A percentile compares a stretch with the other conserved stretches of the same genome.
Evolutionary conservation across 1,140 invertebrate species (phyloP).

Genomic region (Drosophila insularis): DNA sequence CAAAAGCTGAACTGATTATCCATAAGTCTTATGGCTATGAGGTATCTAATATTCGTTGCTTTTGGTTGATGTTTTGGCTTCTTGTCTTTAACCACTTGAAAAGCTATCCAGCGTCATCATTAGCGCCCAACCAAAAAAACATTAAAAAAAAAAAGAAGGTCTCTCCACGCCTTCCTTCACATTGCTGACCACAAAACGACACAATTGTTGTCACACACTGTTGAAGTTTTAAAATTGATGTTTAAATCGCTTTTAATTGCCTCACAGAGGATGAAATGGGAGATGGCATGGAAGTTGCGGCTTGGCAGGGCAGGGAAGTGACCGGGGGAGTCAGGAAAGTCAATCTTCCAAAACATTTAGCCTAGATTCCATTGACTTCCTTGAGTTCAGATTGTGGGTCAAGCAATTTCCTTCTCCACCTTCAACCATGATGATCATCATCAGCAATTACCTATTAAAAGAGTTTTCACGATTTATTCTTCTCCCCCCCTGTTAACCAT

Average conservation of each 20-base stretch:
- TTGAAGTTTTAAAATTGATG: conserved; percentile 7
- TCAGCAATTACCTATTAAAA: conserved; percentile 66
- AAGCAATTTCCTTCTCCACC: conserved; percentile 63
- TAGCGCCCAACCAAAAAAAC: conserved; percentile 49
- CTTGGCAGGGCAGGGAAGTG: neutral
- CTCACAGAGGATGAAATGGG: conserved; percentile 15
- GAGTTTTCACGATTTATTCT: conserved; percentile 69
- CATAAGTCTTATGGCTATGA: neutral
- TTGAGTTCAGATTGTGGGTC: conserved; percentile 73
- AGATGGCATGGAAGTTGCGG: conserved; percentile 14
- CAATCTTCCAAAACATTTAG: conserved; percentile 61
- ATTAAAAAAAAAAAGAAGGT: conserved; percentile 13
- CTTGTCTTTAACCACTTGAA: conserved; percentile 38
- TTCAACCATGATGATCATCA: conserved; percentile 50
- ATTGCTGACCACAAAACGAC: conserved; percentile 4
- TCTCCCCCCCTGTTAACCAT: conserved; percentile 4
- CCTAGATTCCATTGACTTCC: conserved; percentile 53
- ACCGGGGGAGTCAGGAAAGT: conserved; percentile 23
- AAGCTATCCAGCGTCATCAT: conserved; percentile 66
- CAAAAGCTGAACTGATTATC: no score
- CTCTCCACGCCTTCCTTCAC: neutral
- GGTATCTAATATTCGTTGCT: neutral
- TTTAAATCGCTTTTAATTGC: conserved; percentile 11
- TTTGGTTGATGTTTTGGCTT: neutral
- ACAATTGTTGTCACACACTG: conserved; percentile 16